These are phyloP conservation scores for Gobiocypris rarus DNA, from an alignment of 2,113 vertebrate species.

Conservation along the genomic window DNA sequence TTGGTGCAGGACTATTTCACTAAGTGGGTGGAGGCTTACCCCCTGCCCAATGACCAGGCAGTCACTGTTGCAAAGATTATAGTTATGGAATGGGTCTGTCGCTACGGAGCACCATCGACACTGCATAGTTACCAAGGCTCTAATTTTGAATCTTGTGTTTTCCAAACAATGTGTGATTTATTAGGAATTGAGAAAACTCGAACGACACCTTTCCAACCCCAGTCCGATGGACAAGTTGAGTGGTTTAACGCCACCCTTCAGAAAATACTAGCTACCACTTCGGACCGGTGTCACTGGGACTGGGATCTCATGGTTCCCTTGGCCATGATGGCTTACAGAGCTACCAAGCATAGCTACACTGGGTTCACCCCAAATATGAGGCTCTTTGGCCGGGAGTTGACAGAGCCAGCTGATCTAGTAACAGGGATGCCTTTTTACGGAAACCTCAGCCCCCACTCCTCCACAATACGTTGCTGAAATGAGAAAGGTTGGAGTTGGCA, in stretches of 20 bases:
- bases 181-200: slow-evolving; percentile 43
- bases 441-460: background rate
- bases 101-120: slow-evolving; percentile 11
- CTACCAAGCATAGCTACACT: too few relatives aligned
- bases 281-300: slow-evolving; percentile 49
- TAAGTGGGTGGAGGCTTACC: slow-evolving; percentile 47
- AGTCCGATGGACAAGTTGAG: slow-evolving; percentile 33
- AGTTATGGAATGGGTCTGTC: slow-evolving; percentile 47
- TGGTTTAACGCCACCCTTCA: slow-evolving; percentile 51
- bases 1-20: slow-evolving; percentile 56
- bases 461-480: slow-evolving; percentile 9
- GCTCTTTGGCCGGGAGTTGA: too few relatives aligned
- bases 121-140: slow-evolving; percentile 49
- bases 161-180: slow-evolving; percentile 39
- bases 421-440: background rate
- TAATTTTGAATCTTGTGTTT: slow-evolving; percentile 49
- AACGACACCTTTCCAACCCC: background rate
- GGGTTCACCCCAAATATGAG: too few relatives aligned
- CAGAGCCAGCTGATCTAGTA: too few relatives aligned
- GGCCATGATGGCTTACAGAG: too few relatives aligned
- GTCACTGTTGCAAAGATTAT: slow-evolving; percentile 36
- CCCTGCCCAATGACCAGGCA: slow-evolving; percentile 16
- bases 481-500: slow-evolving; percentile 36
- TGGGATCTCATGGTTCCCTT: slow-evolving; percentile 51
- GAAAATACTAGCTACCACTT: slow-evolving; percentile 41